Percentiles rank a stretch among this genome's conserved stretches.
phyloP scores from a whole-genome alignment of 2,113 vertebrate genomes.

The Castor canadensis region DNA sequence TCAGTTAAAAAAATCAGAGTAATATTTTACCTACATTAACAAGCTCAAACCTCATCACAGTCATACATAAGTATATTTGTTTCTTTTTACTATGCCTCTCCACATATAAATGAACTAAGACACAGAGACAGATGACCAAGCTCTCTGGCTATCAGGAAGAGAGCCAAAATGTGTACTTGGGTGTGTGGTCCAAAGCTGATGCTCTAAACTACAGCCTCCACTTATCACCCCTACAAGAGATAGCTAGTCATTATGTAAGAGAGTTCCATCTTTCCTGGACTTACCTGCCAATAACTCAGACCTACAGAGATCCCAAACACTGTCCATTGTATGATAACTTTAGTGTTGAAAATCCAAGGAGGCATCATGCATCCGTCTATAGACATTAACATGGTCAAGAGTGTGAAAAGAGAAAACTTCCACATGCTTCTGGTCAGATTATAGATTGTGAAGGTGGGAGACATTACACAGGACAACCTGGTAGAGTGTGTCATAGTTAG shows the following conservation, averaged over 20 bases:
- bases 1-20: background rate
- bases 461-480: background rate
- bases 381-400: background rate
- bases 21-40: too few relatives aligned
- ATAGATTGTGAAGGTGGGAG: background rate
- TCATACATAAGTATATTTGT: background rate
- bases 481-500: background rate
- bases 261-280: accelerated
- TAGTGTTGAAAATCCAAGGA: background rate
- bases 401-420: background rate
- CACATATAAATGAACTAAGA: background rate
- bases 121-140: background rate
- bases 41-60: background rate
- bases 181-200: background rate
- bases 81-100: too few relatives aligned
- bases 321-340: background rate
- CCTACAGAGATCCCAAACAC: background rate
- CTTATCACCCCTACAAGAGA: background rate
- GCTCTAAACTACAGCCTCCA: background rate
- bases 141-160: background rate
- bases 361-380: background rate
- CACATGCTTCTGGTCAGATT: background rate
- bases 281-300: too few relatives aligned
- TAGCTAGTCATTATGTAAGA: accelerated
- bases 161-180: too few relatives aligned